Conservation (phyloP, 2,888 invertebrate species). For the Apotomis capreana region DNA sequence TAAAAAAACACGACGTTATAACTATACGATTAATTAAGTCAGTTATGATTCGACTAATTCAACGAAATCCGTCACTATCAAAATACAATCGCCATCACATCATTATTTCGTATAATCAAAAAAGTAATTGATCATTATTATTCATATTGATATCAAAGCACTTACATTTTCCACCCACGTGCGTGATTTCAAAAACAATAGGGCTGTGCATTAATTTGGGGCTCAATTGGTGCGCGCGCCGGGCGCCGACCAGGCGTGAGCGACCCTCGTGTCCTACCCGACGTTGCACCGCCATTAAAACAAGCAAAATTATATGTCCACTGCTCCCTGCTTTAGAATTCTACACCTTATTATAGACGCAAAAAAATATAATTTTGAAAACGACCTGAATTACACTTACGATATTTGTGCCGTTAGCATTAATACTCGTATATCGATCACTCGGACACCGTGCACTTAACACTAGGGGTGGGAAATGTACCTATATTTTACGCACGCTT, state of each 20-base stretch:
- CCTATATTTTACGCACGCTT: constrained; percentile 8
- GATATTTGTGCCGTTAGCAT: constrained; percentile 1
- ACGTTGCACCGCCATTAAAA: constrained; percentile 20
- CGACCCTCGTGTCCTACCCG: constrained; percentile 23
- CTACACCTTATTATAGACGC: constrained; percentile 1
- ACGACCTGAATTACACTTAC: not conserved
- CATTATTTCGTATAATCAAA: constrained; percentile 12
- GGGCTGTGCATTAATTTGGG: constrained; percentile 56
- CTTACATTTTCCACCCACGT: constrained; percentile 44
- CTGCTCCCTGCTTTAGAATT: not conserved
- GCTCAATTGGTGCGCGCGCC: constrained; percentile 60
- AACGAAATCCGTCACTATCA: not conserved
- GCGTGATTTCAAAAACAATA: constrained; percentile 50
- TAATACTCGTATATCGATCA: constrained; percentile 41
- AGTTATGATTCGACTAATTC: not conserved
- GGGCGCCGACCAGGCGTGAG: constrained; percentile 60
- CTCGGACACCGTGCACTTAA: constrained; percentile 38
- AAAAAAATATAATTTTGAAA: not conserved
- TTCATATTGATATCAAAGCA: constrained; percentile 36
- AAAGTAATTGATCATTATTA: constrained; percentile 32
- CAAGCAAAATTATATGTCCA: not conserved
- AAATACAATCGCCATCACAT: constrained; percentile 1
- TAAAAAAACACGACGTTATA: too few species aligned
- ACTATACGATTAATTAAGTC: too few species aligned
- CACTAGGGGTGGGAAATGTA: constrained; percentile 21